A percentile compares a stretch with the other conserved stretches of the same genome.
Evolutionary conservation across 1,140 invertebrate species (phyloP).

Genomic region (Bicyclus anynana): DNA sequence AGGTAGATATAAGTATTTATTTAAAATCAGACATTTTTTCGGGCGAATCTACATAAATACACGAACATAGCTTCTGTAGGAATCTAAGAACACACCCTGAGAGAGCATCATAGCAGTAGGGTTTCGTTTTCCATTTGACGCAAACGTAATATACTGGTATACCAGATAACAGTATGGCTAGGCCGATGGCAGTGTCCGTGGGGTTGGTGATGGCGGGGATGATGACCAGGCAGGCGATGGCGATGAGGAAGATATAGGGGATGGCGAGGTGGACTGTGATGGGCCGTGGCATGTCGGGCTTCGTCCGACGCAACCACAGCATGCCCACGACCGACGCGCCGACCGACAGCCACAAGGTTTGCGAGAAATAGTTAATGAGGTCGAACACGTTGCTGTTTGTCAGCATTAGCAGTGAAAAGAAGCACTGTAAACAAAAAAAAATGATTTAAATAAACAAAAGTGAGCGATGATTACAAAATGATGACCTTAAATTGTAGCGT

Average conservation of each 20-base stretch:
- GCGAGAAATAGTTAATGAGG: constrained; percentile 89
- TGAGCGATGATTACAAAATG: constrained; percentile 12
- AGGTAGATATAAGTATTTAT: not conserved
- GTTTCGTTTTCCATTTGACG: constrained; percentile 91
- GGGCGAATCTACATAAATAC: constrained; percentile 62
- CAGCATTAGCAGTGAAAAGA: constrained; percentile 85
- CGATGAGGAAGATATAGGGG: constrained; percentile 90
- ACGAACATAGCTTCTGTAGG: constrained; percentile 73
- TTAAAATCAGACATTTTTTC: constrained; percentile 56
- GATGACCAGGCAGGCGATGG: constrained; percentile 90
- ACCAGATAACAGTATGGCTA: constrained; percentile 90
- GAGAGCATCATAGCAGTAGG: constrained; percentile 56
- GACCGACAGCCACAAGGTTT: constrained; percentile 88
- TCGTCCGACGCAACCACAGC: constrained; percentile 84
- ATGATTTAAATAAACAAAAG: not conserved
- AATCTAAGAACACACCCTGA: constrained; percentile 63
- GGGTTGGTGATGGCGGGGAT: constrained; percentile 88
- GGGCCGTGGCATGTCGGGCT: constrained; percentile 86
- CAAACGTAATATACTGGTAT: constrained; percentile 95
- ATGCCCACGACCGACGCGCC: constrained; percentile 87
- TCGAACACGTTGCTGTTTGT: constrained; percentile 83
- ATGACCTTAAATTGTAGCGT: no score
- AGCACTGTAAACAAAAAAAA: constrained; percentile 78
- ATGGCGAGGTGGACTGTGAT: constrained; percentile 89
- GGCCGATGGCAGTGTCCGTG: constrained; percentile 89